Base-by-base conservation (phyloP, 2,797 vertebrate genomes). In the Helarctos malayanus region DNA sequence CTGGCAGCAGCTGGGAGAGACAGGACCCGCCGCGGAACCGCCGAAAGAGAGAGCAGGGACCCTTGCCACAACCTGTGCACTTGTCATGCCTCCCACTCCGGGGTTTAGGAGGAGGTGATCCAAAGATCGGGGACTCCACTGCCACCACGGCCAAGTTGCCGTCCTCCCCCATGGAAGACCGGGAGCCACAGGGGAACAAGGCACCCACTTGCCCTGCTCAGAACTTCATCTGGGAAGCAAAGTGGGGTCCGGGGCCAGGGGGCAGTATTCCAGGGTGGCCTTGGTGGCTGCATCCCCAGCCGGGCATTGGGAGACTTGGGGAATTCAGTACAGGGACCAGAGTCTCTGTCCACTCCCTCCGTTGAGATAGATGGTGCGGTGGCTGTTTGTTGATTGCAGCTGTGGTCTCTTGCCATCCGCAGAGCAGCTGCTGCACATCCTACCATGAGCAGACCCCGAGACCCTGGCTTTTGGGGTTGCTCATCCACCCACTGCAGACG, bases 21-120 rank as follows among this genome's bases (percentile, higher is more conserved):
- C 0, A 2, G 38, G 65, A 63, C 27, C 11, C 0, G 0, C 49
- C 23, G 5, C 14, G n/a, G 65, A 63, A 27, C 8, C 0, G 1
- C 49, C 23, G 7, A 14, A 27, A 65, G 14, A n/a, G 57, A 85
- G 32, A 19, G n/a, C 2, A 16, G 82, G 56, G 54, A 16, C 69
- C 79, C 32, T 25, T 2, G 5, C 6, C 14, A 2, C 3, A 9
- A n/a, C 14, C 23, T 41, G 41, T 71, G n/a, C 56, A 47, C 5
- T 35, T 41, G n/a, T 18, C 25, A 14, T 35, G 57, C 38, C 25
- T n/a, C 61, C 76, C n/a, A 45, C 16, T 25, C 29, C 0, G 0
- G 38, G 41, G 19, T 63, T 95, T 84, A 54, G 38, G 18, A 93
- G 32, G 61, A 75, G 9, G 4, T 7, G 14, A 9, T 41, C 27